Conservation (phyloP, 2,888 invertebrate genomes). For the Spialia ferax region DNA sequence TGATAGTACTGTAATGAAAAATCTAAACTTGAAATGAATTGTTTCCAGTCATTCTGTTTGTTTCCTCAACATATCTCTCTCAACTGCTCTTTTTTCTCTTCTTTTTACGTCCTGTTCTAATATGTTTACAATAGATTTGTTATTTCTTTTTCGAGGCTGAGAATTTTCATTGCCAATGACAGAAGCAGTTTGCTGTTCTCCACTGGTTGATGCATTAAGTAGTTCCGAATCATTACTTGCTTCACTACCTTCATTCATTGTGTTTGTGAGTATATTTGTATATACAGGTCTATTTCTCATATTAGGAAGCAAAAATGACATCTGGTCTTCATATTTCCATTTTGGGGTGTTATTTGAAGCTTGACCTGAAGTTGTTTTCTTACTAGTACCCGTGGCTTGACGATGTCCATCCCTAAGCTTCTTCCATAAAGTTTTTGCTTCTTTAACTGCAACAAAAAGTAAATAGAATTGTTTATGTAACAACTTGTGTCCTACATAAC, state of each 20-base stretch:
- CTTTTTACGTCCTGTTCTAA: constrained; percentile 10
- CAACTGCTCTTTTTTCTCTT: constrained; percentile 9
- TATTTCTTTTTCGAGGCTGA: constrained; percentile 11
- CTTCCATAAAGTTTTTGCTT: constrained; percentile 8
- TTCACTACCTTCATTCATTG: constrained; percentile 11
- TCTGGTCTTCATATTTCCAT: constrained; percentile 14
- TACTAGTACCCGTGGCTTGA: constrained; percentile 14
- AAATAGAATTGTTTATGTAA: constrained; percentile 14
- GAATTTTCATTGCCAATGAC: constrained; percentile 14
- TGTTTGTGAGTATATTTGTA: constrained; percentile 11
- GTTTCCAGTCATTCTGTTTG: too few relatives aligned
- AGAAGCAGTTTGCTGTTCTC: constrained; percentile 16
- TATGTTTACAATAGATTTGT: constrained; percentile 11
- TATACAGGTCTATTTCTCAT: constrained; percentile 13
- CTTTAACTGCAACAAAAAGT: constrained; percentile 12
- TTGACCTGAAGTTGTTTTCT: constrained; percentile 18
- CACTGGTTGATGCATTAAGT: constrained; percentile 16
- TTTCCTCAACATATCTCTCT: constrained; percentile 13
- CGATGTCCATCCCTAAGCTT: constrained; percentile 37
- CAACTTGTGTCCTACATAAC: constrained; percentile 32
- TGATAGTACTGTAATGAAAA: too few relatives aligned
- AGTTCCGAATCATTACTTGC: constrained; percentile 15
- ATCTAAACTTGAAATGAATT: too few relatives aligned
- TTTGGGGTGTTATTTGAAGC: constrained; percentile 14
- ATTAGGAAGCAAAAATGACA: constrained; percentile 16